Conservation (phyloP, 2,113 vertebrate genomes). For the Heptranchias perlo region DNA sequence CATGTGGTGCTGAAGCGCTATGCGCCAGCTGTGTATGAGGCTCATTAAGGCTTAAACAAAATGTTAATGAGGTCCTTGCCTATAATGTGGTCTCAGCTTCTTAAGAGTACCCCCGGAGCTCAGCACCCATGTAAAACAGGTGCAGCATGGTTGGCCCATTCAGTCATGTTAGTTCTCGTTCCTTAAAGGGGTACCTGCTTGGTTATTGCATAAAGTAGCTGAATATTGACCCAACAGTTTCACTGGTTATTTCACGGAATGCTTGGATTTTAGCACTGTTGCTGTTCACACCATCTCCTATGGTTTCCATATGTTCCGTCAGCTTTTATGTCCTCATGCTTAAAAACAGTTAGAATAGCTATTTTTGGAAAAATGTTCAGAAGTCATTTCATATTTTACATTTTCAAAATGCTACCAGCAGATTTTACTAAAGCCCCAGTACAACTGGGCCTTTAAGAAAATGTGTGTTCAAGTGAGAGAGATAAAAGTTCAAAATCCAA, state of each 20-base stretch:
- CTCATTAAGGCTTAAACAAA: background rate
- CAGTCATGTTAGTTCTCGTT: background rate
- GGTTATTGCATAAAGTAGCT: background rate
- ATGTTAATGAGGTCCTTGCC: background rate
- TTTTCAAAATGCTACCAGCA: background rate
- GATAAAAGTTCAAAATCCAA: too few species aligned
- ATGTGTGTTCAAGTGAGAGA: too few species aligned
- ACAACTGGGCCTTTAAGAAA: background rate
- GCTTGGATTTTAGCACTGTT: background rate
- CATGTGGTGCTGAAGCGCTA: background rate
- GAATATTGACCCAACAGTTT: background rate
- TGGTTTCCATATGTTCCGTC: background rate
- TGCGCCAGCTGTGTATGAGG: background rate
- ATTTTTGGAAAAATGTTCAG: background rate
- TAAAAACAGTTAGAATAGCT: too few species aligned
- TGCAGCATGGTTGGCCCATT: background rate
- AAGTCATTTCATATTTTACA: background rate
- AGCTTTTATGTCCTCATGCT: too few species aligned
- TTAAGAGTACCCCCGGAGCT: background rate
- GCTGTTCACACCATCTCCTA: background rate
- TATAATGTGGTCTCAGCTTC: background rate
- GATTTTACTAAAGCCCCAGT: background rate
- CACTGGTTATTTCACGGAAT: background rate
- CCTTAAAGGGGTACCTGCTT: background rate
- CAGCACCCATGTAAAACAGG: background rate